A percentile compares a stretch with the other conserved stretches of the same genome.
These are phyloP conservation scores for Saccopteryx leptura DNA, from an alignment of 2,113 vertebrate genomes.

Conservation along the genomic window DNA sequence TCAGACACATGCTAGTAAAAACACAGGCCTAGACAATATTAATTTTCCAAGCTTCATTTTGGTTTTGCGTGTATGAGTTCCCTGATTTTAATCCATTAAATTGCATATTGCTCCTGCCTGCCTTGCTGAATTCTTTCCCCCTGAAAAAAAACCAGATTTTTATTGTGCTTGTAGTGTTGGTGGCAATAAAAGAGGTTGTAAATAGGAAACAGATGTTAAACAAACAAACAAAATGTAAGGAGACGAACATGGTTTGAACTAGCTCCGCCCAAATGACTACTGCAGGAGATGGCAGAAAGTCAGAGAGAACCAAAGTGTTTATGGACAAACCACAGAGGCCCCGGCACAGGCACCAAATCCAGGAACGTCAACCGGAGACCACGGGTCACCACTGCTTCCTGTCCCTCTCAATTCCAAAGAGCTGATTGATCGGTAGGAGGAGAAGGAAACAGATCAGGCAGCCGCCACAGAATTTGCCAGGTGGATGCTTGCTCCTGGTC, in stretches of 20 bases:
- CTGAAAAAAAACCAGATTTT: not conserved
- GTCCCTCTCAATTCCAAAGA: not conserved
- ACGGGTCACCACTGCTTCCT: not conserved
- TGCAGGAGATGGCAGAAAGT: rapidly evolving
- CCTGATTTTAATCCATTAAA: not conserved
- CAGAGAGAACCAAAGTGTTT: too few species aligned
- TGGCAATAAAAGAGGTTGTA: not conserved
- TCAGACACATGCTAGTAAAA: not conserved
- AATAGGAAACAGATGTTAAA: not conserved
- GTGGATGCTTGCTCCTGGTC: rapidly evolving
- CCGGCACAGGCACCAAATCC: rapidly evolving
- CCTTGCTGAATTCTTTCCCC: not conserved
- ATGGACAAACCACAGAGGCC: not conserved
- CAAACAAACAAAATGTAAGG: not conserved
- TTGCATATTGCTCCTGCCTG: not conserved
- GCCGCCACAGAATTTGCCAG: not conserved
- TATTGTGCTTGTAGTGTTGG: not conserved
- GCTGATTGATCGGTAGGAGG: too few species aligned
- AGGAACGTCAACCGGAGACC: rapidly evolving
- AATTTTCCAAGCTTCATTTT: not conserved
- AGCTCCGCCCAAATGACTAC: not conserved
- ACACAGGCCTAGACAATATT: not conserved
- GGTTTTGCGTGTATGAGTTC: not conserved
- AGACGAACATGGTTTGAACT: not conserved
- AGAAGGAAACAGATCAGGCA: not conserved